Conservation (phyloP, 2,888 invertebrate species). For the Pyrrhosoma nymphula region DNA sequence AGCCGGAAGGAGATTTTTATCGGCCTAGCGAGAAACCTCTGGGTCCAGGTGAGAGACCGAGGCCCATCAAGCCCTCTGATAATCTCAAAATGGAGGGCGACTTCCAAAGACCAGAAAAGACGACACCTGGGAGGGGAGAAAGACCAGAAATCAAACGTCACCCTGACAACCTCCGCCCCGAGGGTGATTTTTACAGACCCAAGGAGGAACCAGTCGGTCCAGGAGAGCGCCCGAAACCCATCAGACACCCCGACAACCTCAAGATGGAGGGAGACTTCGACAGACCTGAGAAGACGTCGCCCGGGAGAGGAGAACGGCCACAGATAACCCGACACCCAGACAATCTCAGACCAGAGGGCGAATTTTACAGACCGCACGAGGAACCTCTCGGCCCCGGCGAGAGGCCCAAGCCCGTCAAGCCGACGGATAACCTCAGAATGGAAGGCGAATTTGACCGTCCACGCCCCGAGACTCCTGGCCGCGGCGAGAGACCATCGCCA, state of each 20-base stretch:
- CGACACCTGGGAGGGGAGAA: conserved; percentile 80
- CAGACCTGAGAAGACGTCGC: conserved; percentile 76
- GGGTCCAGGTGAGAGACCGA: conserved; percentile 78
- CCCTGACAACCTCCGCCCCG: conserved; percentile 82
- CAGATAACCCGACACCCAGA: conserved; percentile 76
- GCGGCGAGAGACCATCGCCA: conserved; percentile 75
- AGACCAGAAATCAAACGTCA: conserved; percentile 81
- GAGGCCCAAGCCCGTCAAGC: conserved; percentile 70
- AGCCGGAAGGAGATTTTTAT: conserved; percentile 74
- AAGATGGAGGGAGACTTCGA: conserved; percentile 76
- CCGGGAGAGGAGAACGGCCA: conserved; percentile 73
- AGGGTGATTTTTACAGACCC: conserved; percentile 79
- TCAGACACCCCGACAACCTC: conserved; percentile 75
- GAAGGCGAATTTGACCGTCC: conserved; percentile 75
- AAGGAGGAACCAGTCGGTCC: conserved; percentile 39
- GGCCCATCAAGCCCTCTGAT: conserved; percentile 80
- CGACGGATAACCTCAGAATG: conserved; percentile 77
- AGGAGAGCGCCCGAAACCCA: conserved; percentile 73
- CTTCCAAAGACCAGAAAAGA: conserved; percentile 79
- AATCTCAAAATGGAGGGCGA: conserved; percentile 84
- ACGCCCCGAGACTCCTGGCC: conserved; percentile 74
- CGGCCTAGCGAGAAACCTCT: conserved; percentile 74
- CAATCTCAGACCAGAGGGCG: conserved; percentile 72
- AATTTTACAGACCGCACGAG: conserved; percentile 76
- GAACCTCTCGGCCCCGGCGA: conserved; percentile 73